Percentiles rank a stretch among this genome's conserved stretches.
phyloP scores from a whole-genome alignment of 2,888 invertebrate species.

The Dorcus hopei region DNA sequence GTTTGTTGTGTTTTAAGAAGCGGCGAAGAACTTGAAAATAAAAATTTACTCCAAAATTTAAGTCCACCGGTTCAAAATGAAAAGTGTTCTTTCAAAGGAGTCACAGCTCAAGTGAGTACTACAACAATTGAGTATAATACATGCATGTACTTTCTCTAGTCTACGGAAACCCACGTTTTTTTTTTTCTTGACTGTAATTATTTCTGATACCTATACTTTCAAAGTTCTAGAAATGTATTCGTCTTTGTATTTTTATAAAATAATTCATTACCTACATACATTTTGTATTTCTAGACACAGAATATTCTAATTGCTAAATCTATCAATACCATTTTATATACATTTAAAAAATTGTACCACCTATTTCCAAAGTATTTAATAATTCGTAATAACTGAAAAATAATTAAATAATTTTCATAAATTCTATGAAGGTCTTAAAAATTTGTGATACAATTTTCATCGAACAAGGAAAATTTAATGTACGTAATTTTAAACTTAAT shows the following conservation, averaged over 20 bases:
- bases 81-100: slow-evolving; percentile 16
- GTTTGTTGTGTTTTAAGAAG: background rate
- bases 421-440: too few relatives aligned
- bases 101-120: slow-evolving; percentile 29
- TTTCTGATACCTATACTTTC: background rate
- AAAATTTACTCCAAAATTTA: background rate
- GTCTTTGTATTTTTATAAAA: too few relatives aligned
- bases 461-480: background rate
- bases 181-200: background rate
- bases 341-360: too few relatives aligned
- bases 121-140: background rate
- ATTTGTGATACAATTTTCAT: too few relatives aligned
- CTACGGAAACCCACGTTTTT: background rate
- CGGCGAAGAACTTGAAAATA: background rate
- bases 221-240: background rate
- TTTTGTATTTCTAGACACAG: too few relatives aligned
- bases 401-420: too few relatives aligned
- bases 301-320: too few relatives aligned
- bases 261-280: background rate
- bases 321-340: too few relatives aligned
- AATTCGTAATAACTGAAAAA: too few relatives aligned
- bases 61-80: slow-evolving; percentile 9
- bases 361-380: too few relatives aligned
- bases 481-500: background rate
- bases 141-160: background rate